phyloP scores from a whole-genome alignment of 2,113 vertebrate genomes.

The Takifugu flavidus region DNA sequence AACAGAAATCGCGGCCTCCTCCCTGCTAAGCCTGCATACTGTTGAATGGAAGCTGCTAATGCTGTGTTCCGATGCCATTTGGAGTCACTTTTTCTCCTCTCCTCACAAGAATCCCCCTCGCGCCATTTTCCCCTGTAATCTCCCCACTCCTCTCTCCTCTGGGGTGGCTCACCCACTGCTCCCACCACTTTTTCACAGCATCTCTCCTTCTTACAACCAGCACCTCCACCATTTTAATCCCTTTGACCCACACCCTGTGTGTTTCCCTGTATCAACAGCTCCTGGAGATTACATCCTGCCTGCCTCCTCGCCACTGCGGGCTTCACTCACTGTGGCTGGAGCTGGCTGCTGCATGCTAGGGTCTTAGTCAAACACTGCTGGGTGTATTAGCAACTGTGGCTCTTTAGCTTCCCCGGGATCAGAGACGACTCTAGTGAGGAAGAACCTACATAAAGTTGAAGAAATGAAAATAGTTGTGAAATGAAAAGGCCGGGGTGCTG shows the following conservation, averaged over 20 bases:
- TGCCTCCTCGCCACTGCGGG: conserved; percentile 56
- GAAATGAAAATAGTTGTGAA: background rate
- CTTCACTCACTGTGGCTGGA: conserved; percentile 56
- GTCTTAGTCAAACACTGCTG: conserved; percentile 64
- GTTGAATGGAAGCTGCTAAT: conserved; percentile 67
- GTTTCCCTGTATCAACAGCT: conserved; percentile 78
- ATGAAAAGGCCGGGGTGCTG: background rate
- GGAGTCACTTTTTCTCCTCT: conserved; percentile 68
- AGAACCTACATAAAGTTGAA: conserved; percentile 13
- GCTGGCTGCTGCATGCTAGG: conserved; percentile 42
- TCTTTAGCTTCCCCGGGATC: conserved; percentile 43
- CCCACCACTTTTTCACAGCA: conserved; percentile 60
- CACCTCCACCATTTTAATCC: conserved; percentile 80
- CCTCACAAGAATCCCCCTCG: conserved; percentile 59
- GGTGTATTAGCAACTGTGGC: conserved; percentile 58
- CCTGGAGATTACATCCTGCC: conserved; percentile 74
- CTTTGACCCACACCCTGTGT: conserved; percentile 76
- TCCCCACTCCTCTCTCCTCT: conserved; percentile 69
- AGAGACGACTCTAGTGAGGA: conserved; percentile 11
- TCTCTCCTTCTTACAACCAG: conserved; percentile 67
- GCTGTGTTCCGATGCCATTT: conserved; percentile 71
- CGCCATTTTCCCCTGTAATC: conserved; percentile 74
- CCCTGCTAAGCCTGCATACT: conserved; percentile 65
- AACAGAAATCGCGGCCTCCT: conserved; percentile 29
- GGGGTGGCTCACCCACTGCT: conserved; percentile 74